A percentile compares a stretch with the other conserved stretches of the same genome.
Evolutionary conservation across 2,888 invertebrate genomes (phyloP).

Genomic region (Diarsia brunnea): DNA sequence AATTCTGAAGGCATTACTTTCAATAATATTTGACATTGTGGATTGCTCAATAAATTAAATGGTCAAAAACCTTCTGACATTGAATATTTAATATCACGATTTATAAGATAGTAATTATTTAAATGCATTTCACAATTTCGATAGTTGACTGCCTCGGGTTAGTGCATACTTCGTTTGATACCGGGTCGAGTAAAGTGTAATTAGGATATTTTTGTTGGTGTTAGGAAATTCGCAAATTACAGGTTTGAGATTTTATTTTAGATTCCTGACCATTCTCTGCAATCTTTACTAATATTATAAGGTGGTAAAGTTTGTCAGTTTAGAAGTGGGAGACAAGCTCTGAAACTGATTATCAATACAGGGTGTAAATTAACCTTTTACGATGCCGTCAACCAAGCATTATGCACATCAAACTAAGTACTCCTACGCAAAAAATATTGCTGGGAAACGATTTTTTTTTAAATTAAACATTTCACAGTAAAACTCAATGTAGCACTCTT

Average conservation of each 20-base stretch:
- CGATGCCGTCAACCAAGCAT: too few species aligned
- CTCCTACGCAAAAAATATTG: too few species aligned
- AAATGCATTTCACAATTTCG: constrained; percentile 34
- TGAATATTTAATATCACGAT: constrained; percentile 13
- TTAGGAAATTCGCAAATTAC: background rate
- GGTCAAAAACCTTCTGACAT: constrained; percentile 38
- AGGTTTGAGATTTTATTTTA: too few species aligned
- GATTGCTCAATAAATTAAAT: constrained; percentile 11
- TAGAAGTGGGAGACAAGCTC: background rate
- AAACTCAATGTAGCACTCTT: too few species aligned
- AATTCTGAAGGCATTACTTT: constrained; percentile 14
- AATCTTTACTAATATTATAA: background rate
- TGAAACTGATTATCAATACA: background rate
- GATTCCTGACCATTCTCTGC: background rate
- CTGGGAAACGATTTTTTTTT: too few species aligned
- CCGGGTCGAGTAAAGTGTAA: background rate
- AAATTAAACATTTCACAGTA: too few species aligned
- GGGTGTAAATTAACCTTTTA: too few species aligned
- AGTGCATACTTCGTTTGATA: background rate
- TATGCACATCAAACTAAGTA: too few species aligned
- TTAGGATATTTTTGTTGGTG: background rate
- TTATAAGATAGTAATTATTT: background rate
- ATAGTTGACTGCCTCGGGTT: constrained; percentile 38
- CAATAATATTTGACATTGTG: constrained; percentile 35
- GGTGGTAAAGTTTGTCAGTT: background rate